These are phyloP conservation scores for Menidia beryllina DNA, from an alignment of 2,113 vertebrate genomes.

Conservation along the genomic window DNA sequence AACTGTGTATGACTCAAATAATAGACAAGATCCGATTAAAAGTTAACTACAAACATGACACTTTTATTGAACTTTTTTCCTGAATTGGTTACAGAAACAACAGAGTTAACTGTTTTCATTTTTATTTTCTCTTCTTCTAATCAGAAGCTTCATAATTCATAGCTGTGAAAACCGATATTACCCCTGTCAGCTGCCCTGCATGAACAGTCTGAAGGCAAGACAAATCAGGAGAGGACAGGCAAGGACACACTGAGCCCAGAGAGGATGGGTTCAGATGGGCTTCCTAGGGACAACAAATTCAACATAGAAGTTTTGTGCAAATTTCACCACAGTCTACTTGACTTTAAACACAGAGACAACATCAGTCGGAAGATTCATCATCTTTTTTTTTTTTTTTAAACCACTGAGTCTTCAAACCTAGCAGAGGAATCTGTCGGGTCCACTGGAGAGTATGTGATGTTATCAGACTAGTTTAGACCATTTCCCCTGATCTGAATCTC, in stretches of 20 bases:
- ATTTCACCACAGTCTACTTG: conserved; percentile 76
- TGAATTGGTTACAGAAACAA: conserved; percentile 80
- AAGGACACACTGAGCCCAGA: conserved; percentile 65
- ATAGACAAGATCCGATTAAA: conserved; percentile 49
- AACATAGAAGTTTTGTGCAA: conserved; percentile 77
- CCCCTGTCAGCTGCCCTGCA: conserved; percentile 62
- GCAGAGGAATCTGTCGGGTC: conserved; percentile 62
- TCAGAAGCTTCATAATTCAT: conserved; percentile 78
- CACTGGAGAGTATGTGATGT: conserved; percentile 48
- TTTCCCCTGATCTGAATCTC: conserved; percentile 41
- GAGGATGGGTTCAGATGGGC: conserved; percentile 60
- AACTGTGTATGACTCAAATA: background rate
- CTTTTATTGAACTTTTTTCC: conserved; percentile 81
- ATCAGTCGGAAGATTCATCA: conserved; percentile 56
- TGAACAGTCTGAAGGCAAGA: conserved; percentile 76
- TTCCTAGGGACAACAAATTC: conserved; percentile 63
- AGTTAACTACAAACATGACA: conserved; percentile 83
- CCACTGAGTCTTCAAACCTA: conserved; percentile 48
- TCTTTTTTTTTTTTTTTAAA: conserved; percentile 19
- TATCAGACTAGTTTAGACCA: conserved; percentile 51
- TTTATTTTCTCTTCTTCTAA: conserved; percentile 57
- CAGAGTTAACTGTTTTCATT: conserved; percentile 60
- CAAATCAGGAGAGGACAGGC: conserved; percentile 70
- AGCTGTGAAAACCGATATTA: conserved; percentile 78
- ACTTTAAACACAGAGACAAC: conserved; percentile 75